A percentile compares a stretch with the other conserved stretches of the same genome.
These are phyloP conservation scores for Erethizon dorsatum DNA, from an alignment of 2,797 vertebrate genomes.

Conservation along the genomic window DNA sequence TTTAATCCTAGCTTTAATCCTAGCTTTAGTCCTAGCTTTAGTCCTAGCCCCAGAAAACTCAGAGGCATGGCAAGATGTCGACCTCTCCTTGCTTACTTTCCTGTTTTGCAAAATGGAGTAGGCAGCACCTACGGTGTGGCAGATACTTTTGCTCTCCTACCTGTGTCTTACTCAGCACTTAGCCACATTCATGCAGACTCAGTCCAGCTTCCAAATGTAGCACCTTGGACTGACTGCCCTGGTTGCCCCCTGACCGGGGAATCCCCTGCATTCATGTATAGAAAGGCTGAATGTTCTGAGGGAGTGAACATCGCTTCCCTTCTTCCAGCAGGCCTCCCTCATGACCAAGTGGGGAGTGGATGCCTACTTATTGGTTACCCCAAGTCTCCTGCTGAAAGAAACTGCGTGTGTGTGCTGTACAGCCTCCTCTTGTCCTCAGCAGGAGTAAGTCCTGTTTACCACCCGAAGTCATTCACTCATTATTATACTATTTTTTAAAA, in stretches of 20 bases:
- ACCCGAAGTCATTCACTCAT: conserved; percentile 1
- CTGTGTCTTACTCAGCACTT: neutral
- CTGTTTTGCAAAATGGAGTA: neutral
- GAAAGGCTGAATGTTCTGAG: neutral
- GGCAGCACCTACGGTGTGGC: too few relatives aligned
- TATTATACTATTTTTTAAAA: neutral
- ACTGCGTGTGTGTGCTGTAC: neutral
- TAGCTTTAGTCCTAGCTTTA: neutral
- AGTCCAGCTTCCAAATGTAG: neutral
- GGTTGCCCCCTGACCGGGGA: neutral
- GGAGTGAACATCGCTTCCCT: neutral
- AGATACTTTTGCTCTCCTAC: neutral
- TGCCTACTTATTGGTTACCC: neutral
- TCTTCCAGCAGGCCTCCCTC: neutral
- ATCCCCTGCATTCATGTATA: neutral
- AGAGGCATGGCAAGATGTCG: neutral
- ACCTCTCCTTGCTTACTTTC: neutral
- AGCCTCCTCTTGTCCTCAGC: neutral
- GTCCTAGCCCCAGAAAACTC: neutral
- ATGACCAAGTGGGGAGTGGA: neutral
- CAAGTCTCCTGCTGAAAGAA: neutral
- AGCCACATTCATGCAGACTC: neutral
- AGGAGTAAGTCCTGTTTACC: neutral
- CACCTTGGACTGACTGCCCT: neutral
- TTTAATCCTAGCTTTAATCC: neutral